Conservation (phyloP, 2,113 vertebrate species). For the Mustela nigripes region DNA sequence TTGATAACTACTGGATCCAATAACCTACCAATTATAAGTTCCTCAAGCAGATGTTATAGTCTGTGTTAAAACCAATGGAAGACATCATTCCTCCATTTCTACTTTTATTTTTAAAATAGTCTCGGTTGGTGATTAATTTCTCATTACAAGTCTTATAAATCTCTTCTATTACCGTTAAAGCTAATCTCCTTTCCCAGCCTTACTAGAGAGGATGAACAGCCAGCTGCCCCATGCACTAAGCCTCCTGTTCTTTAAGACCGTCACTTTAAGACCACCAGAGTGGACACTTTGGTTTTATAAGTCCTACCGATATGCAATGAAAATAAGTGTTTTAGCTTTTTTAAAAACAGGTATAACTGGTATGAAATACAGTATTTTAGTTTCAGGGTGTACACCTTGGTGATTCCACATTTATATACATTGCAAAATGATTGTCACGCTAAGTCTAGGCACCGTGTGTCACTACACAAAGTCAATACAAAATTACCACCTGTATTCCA, state of each 20-base stretch:
- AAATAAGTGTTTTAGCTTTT: not conserved
- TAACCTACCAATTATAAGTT: not conserved
- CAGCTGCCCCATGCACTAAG: not conserved
- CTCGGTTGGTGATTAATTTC: not conserved
- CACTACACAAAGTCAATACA: not conserved
- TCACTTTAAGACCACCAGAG: no score
- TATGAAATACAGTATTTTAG: not conserved
- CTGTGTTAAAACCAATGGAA: slow-evolving; percentile 22
- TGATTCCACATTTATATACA: not conserved
- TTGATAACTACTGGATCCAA: slow-evolving; percentile 14
- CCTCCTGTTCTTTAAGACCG: not conserved
- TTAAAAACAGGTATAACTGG: not conserved
- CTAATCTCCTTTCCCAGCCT: not conserved
- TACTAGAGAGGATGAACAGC: slow-evolving; percentile 33
- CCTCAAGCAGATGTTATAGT: not conserved
- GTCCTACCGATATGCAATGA: not conserved
- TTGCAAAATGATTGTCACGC: not conserved
- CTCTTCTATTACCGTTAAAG: not conserved
- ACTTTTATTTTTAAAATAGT: not conserved
- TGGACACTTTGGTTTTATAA: not conserved
- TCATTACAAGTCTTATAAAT: not conserved
- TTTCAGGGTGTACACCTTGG: not conserved
- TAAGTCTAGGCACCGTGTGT: not conserved
- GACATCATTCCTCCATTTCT: not conserved
- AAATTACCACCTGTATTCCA: not conserved